Evolutionary conservation across 2,113 vertebrate genomes (phyloP).

Genomic region (Leucosticte australis): DNA sequence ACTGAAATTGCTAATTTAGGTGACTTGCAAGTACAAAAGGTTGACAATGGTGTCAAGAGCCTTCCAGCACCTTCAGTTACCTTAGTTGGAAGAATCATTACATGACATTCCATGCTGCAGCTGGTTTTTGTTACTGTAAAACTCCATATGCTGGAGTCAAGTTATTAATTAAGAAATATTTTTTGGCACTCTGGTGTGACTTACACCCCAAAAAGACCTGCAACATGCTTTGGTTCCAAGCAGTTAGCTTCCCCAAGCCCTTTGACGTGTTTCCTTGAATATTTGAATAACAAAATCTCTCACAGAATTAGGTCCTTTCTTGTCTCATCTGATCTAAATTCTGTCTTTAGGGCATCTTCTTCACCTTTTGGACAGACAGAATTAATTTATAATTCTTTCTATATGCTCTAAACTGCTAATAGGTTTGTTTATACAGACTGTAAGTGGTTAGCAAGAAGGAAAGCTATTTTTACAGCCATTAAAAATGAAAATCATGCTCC

Average conservation of each 20-base stretch:
- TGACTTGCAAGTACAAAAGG: not conserved
- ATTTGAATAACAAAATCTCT: not conserved
- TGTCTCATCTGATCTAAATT: not conserved
- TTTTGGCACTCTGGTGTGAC: not conserved
- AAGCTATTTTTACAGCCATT: not conserved
- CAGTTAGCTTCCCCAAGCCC: not conserved
- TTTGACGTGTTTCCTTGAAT: not conserved
- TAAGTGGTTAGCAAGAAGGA: not conserved
- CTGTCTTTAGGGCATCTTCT: not conserved
- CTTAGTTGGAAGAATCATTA: not conserved
- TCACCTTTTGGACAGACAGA: not conserved
- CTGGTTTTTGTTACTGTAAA: not conserved
- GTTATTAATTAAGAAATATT: not conserved
- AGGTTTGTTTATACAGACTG: not conserved
- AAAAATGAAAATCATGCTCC: not conserved
- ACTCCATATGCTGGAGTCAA: not conserved
- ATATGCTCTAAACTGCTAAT: not conserved
- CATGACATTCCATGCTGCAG: not conserved
- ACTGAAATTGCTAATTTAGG: not conserved
- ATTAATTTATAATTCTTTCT: not conserved
- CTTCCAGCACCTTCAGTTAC: not conserved
- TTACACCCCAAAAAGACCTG: not conserved
- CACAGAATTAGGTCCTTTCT: not conserved
- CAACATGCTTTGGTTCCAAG: not conserved
- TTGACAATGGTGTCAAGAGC: not conserved